phyloP scores from a whole-genome alignment of 2,797 vertebrate genomes.

The Limosa lapponica region DNA sequence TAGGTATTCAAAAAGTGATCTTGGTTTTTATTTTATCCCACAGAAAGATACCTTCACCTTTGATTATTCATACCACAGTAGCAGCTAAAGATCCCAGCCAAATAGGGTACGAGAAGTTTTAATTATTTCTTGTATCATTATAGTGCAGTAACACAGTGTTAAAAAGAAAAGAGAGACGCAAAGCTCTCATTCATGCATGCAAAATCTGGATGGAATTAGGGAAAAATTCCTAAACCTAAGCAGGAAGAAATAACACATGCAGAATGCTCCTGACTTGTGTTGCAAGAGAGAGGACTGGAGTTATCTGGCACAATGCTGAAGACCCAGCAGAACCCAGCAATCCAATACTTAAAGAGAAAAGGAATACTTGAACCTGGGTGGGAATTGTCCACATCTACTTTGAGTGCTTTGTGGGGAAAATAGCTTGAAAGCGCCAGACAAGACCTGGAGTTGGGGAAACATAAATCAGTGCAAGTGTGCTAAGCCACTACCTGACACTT shows the following conservation, averaged over 20 bases:
- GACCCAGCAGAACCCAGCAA: constrained; percentile 67
- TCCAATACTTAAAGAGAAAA: constrained; percentile 62
- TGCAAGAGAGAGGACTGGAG: constrained; percentile 16
- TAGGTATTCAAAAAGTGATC: not conserved
- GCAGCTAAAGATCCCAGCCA: constrained; percentile 41
- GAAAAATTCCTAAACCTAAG: constrained; percentile 13
- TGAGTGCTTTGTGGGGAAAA: constrained; percentile 64
- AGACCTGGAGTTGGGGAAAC: constrained; percentile 70
- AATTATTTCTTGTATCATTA: not conserved
- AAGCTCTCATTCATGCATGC: constrained; percentile 49
- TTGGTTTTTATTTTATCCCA: not conserved
- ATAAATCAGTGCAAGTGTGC: constrained; percentile 58
- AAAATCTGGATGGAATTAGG: constrained; percentile 24
- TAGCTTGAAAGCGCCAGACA: constrained; percentile 60
- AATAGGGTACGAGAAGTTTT: not conserved
- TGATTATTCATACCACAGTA: constrained; percentile 1
- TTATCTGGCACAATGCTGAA: constrained; percentile 44
- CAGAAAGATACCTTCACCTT: constrained; percentile 34
- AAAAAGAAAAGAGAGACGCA: constrained; percentile 9
- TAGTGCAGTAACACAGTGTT: not conserved
- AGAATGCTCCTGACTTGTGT: constrained; percentile 19
- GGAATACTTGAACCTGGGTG: constrained; percentile 66
- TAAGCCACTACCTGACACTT: constrained; percentile 19
- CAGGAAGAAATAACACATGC: constrained; percentile 38
- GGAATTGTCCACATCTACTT: constrained; percentile 64